Base-by-base conservation (phyloP, 2,888 invertebrate species). In the Smittia sp. region DNA sequence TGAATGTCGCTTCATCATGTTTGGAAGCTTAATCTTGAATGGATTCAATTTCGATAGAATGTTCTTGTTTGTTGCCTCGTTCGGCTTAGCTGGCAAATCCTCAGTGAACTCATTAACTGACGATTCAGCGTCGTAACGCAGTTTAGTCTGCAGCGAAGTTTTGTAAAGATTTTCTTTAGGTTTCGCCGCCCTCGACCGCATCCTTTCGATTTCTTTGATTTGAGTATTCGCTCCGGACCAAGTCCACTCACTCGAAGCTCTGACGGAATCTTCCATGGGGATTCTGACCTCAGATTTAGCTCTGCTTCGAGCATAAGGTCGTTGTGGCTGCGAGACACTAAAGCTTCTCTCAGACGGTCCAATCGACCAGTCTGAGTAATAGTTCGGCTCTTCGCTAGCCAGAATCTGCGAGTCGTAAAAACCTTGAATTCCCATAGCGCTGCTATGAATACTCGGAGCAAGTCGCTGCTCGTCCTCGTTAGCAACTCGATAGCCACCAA, bases 401-500 rank as follows among this genome's bases (percentile, higher is more conserved):
- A 92, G 81, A 74, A 93, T 92, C 76, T 91, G 88, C 0, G 87
- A 87, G 78, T 92, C 92, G 13, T 87, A 86, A 79, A 92, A 91
- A 68, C 90, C 87, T 77, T 91, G 86, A 62, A 90, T 84, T 0
- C 88, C 88, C 76, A 83, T 85, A 15, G 84, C 83, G 75, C 76
- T 75, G 41, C 79, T 78, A 67, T 70, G 77, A 20, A 77, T 75
- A 9, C 76, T 75, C 11, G 77, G 73, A 7, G 77, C 70, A 9
- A 41, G 54, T 63, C 72, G 58, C 3, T 76, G 72, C 6, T 75
- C 76, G 7, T 81, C 81, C 58, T 84, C 82, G 20, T 84, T 83
- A 62, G 85, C 84, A 1, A 80, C 78, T 73, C 82, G 81, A 7
- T 87, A 84, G 1, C 85, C 88, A 22, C 91, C 91, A 74, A 93